These are phyloP conservation scores for Anthopleura xanthogrammica DNA, from an alignment of 92 coral and sea anemone species.

Conservation along the genomic window DNA sequence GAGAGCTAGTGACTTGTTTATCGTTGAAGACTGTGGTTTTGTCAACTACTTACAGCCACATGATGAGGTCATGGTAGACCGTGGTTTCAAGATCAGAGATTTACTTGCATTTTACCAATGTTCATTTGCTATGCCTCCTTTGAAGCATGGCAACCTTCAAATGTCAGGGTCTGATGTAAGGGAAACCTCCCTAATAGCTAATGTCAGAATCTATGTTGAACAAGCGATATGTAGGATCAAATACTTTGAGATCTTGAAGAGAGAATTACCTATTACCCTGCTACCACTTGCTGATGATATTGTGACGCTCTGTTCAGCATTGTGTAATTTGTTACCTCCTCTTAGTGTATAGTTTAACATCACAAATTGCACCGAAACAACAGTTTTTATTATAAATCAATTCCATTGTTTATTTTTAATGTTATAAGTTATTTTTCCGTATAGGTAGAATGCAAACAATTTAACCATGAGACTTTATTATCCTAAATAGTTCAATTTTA, in stretches of 20 bases:
- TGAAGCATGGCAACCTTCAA: slow-evolving; percentile 39
- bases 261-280: slow-evolving; percentile 20
- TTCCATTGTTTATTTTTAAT: neutral
- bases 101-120: slow-evolving; percentile 39
- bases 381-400: too few species aligned
- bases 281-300: slow-evolving; percentile 27
- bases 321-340: neutral
- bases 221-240: neutral
- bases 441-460: neutral
- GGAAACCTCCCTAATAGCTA: slow-evolving; percentile 16
- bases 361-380: too few species aligned
- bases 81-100: slow-evolving; percentile 37
- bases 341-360: neutral
- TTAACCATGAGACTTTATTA: neutral
- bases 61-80: slow-evolving; percentile 38
- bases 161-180: slow-evolving; percentile 30
- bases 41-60: slow-evolving; percentile 31
- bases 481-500: neutral
- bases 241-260: neutral
- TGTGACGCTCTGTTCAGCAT: slow-evolving; percentile 19
- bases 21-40: slow-evolving; percentile 51
- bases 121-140: slow-evolving; percentile 30
- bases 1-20: slow-evolving; percentile 54
- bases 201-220: slow-evolving; percentile 22
- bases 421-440: neutral